Evolutionary conservation across 2,113 vertebrate species (phyloP), one percentile per base, ranked within the genome.

Genomic region (Bucco capensis): DNA sequence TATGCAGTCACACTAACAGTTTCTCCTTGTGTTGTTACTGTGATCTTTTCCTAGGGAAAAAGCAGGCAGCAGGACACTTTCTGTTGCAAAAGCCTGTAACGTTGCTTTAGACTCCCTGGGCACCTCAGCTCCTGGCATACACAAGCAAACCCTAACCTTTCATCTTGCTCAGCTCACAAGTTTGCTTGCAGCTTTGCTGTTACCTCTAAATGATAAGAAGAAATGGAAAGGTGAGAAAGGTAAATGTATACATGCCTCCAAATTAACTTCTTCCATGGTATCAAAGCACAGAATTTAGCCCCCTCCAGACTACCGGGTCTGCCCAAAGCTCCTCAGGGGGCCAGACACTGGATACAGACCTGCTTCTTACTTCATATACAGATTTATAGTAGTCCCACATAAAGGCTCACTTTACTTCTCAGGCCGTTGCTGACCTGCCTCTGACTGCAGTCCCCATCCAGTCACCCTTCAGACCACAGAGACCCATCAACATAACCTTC

Each of bases 401-500:
- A 14, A 87, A 87, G 4, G 2, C 10, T 65, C 54, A 35, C 83
- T 66, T 81, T 42, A 83, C 72, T 31, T 65, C 28, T 19, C 28
- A 42, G 16, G 62, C 69, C 54, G 46, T 21, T 0, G 0, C 74
- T 12, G 38, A 23, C 21, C 6, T 50, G 50, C n/a, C 12, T 60
- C 57, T 33, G 28, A 14, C 5, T 9, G 13, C 40, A 85, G 30
- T 3, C 4, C 8, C 12, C 58, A 38, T 3, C 1, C 7, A 10
- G 3, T 0, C 35, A 42, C 7, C 25, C 8, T 24, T 8, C 19
- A 23, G 19, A 51, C 8, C 49, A 73, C 25, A 76, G 13, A 54
- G 0, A 42, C 2, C 1, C 23, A 21, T 0, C 12, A 15, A 2
- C 10, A 70, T 0, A 0, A 4, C 6, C 31, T 64, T 35, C 24